Percentiles rank a stretch among this genome's conserved stretches.
phyloP scores from a whole-genome alignment of 2,797 vertebrate genomes.

The Chelon auratus region DNA sequence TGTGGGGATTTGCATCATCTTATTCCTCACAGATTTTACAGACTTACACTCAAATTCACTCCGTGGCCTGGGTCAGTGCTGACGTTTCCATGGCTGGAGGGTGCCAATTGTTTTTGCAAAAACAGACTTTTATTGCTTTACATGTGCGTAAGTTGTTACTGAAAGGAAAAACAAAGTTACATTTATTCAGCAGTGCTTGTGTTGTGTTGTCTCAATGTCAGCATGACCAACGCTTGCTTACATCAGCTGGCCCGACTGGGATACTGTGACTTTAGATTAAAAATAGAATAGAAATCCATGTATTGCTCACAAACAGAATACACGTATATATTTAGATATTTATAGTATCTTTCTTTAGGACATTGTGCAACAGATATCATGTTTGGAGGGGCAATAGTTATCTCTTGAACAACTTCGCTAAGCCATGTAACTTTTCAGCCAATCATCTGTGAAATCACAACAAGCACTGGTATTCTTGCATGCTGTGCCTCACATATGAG shows the following conservation, averaged over 20 bases:
- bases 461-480: slow-evolving; percentile 1
- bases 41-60: slow-evolving; percentile 37
- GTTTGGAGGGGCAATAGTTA: neutral
- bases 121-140: slow-evolving; percentile 24
- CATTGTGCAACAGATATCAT: neutral
- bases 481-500: neutral
- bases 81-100: slow-evolving; percentile 32
- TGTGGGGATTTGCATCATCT: slow-evolving; percentile 46
- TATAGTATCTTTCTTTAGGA: neutral
- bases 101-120: slow-evolving; percentile 24
- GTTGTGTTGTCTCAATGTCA: slow-evolving; percentile 5
- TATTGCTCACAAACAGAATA: neutral
- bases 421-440: neutral
- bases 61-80: slow-evolving; percentile 19
- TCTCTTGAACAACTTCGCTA: neutral
- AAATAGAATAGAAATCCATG: neutral
- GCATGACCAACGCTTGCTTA: slow-evolving; percentile 19
- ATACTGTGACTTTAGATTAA: slow-evolving; percentile 6
- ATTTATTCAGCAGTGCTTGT: slow-evolving; percentile 8
- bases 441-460: slow-evolving; percentile 4
- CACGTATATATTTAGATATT: neutral
- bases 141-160: slow-evolving; percentile 8
- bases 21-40: slow-evolving; percentile 27
- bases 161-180: slow-evolving; percentile 6
- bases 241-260: slow-evolving; percentile 31